phyloP scores from a whole-genome alignment of 2,888 invertebrate species.

The Hydriomena furcata region DNA sequence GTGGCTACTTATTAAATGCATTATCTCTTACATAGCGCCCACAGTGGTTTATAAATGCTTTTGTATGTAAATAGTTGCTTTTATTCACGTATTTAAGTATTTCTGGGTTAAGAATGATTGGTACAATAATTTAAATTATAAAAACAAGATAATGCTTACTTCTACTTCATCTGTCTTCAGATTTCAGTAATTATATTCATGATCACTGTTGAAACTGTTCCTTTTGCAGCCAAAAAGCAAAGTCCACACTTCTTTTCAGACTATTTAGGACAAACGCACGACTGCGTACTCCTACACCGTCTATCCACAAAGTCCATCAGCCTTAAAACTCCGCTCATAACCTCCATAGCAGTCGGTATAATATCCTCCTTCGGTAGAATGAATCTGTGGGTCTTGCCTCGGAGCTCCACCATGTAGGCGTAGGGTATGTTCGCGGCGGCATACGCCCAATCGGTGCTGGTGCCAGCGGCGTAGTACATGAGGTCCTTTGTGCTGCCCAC shows the following conservation, averaged over 20 bases:
- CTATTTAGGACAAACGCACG: constrained; percentile 43
- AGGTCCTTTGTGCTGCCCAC: constrained; percentile 76
- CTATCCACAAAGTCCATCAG: constrained; percentile 66
- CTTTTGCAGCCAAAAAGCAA: neutral
- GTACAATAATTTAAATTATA: constrained; percentile 1
- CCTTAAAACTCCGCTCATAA: constrained; percentile 53
- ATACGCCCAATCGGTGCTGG: constrained; percentile 74
- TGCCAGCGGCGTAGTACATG: constrained; percentile 74
- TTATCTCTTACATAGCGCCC: constrained; percentile 30
- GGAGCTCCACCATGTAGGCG: constrained; percentile 72
- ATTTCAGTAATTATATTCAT: neutral
- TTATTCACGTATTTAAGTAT: constrained; percentile 16
- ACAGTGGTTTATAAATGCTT: constrained; percentile 27
- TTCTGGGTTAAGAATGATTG: neutral
- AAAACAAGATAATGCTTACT: neutral
- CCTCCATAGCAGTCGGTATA: constrained; percentile 54
- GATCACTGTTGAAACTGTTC: neutral
- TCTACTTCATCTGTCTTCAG: neutral
- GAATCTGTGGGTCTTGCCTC: constrained; percentile 66
- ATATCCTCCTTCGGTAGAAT: constrained; percentile 70
- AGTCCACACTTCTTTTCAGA: neutral
- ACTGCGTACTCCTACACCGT: constrained; percentile 38
- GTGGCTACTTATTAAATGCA: constrained; percentile 39
- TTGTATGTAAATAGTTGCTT: constrained; percentile 16
- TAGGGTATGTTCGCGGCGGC: constrained; percentile 64